Percentiles rank a stretch among this genome's conserved stretches.
Evolutionary conservation across 2,113 vertebrate species (phyloP).

Genomic region (Madoqua kirkii): DNA sequence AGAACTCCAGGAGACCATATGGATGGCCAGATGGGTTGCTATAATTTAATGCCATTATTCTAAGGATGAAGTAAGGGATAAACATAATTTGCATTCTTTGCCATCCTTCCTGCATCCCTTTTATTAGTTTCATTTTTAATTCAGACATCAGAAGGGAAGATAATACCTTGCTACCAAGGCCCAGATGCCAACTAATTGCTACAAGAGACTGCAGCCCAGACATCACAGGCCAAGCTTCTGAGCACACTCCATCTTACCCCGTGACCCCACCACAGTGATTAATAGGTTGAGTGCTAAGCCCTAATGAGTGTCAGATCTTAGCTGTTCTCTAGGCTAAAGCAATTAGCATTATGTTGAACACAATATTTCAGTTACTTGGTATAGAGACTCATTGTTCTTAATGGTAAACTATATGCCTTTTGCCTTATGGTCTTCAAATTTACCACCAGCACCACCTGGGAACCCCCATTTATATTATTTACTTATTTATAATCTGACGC

Average conservation of each 20-base stretch:
- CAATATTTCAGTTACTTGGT: conserved; percentile 24
- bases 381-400: conserved; percentile 13
- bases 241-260: conserved; percentile 69
- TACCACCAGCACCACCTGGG: background rate
- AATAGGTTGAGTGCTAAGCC: conserved; percentile 76
- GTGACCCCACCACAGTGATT: conserved; percentile 78
- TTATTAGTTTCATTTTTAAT: conserved; percentile 76
- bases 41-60: conserved; percentile 80
- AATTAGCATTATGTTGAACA: conserved; percentile 76
- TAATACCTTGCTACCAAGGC: conserved; percentile 77
- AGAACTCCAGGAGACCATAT: conserved; percentile 79
- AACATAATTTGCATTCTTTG: conserved; percentile 83
- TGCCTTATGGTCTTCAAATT: conserved; percentile 18
- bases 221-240: conserved; percentile 70
- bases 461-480: background rate
- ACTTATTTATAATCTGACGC: background rate
- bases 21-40: conserved; percentile 82
- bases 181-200: conserved; percentile 83
- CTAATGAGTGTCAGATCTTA: conserved; percentile 80
- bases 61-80: conserved; percentile 79
- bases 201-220: conserved; percentile 72
- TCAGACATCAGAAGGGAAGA: conserved; percentile 74
- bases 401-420: conserved; percentile 63
- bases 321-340: conserved; percentile 72
- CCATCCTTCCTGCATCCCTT: conserved; percentile 70